phyloP scores from a whole-genome alignment of 2,113 vertebrate species.

The Axis porcinus region DNA sequence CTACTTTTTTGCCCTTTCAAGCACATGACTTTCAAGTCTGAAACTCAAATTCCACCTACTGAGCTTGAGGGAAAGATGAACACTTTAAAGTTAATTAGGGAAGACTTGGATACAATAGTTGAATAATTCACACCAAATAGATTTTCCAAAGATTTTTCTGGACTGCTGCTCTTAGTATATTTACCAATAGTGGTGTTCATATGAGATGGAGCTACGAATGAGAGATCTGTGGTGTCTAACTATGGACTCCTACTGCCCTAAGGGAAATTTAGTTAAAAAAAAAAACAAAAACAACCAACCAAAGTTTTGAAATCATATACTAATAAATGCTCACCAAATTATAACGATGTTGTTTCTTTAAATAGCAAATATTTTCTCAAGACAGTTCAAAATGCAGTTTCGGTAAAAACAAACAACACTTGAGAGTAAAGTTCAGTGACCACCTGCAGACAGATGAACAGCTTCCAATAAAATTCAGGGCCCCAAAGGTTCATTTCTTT shows the following conservation, averaged over 20 bases:
- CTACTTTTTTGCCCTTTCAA: background rate
- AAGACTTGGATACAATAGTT: background rate
- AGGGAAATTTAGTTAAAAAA: background rate
- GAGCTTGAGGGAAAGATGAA: background rate
- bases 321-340: constrained; percentile 9
- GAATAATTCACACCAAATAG: constrained; percentile 29
- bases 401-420: background rate
- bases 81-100: constrained; percentile 18
- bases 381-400: constrained; percentile 35
- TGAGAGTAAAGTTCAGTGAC: constrained; percentile 30
- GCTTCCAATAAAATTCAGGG: constrained; percentile 37
- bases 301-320: constrained; percentile 21
- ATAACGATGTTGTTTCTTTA: constrained; percentile 5
- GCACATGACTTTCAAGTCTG: background rate
- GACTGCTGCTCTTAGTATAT: constrained; percentile 3
- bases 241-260: background rate
- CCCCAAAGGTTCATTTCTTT: background rate
- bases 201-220: background rate
- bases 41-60: constrained; percentile 10
- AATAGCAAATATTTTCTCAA: background rate
- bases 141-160: background rate
- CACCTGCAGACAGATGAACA: constrained; percentile 28
- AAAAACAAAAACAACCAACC: background rate
- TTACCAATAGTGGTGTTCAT: background rate
- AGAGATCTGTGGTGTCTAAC: background rate